Evolutionary conservation across 1,140 invertebrate species (phyloP), one percentile per base, ranked within the genome.

Genomic region (Procambarus virginalis): DNA sequence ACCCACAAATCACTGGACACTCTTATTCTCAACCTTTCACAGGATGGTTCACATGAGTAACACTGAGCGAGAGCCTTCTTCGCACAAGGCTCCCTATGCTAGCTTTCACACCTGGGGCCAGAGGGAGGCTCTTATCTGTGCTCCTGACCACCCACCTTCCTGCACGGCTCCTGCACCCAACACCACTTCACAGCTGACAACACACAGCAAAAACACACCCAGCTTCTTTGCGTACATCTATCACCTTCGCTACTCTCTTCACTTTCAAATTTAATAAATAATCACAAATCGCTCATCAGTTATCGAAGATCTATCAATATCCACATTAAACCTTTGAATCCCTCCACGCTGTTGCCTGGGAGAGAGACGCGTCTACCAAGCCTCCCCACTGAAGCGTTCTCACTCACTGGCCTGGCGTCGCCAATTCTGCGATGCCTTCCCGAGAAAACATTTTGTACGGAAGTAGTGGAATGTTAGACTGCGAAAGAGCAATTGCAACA

Each of bases 281-380:
- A 84, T 22, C 82, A 70, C 60, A 68, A 49, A 49, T 49, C 6
- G 20, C 82, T 68, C 68, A 48, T n/a, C 49, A 22, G 49, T 80
- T 80, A 58, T 60, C 49, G 58, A 49, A 77, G 51, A 34, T 70
- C 46, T 70, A 60, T 70, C 22, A 76, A 84, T 89, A 70, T 84
- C 88, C 88, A 89, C 81, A 84, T 84, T 68, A 84, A 84, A 60
- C 60, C 82, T 89, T 84, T 89, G 81, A 78, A 84, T 84, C 88
- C 58, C 81, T 60, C 88, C 88, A 89, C 88, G 88, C 88, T 89
- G 75, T 68, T 84, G 88, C 45, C 86, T 84, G 88, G 73, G 73
- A 89, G 81, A 84, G 88, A 77, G 81, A 79, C 70, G 49, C 81
- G 51, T 79, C 68, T 22, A 51, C 51, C 10, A 89, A 58, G n/a